phyloP scores from a whole-genome alignment of 2,797 vertebrate species.

The Premnoplex brunnescens region DNA sequence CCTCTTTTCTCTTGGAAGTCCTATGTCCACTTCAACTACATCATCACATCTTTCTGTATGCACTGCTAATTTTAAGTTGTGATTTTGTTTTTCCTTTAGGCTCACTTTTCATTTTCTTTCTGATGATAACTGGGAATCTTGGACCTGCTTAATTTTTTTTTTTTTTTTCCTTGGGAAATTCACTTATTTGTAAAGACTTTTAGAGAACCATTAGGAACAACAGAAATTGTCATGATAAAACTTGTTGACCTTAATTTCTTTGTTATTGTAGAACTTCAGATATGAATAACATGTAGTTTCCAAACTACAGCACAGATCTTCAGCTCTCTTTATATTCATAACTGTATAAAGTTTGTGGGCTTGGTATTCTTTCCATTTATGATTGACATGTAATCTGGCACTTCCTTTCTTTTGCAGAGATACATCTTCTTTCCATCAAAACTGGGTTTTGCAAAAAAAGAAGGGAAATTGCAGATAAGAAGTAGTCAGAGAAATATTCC shows the following conservation, averaged over 20 bases:
- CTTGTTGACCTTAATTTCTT: neutral
- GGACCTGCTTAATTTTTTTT: neutral
- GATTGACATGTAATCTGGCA: neutral
- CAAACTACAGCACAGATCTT: neutral
- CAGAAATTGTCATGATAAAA: neutral
- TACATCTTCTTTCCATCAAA: neutral
- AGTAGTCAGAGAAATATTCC: neutral
- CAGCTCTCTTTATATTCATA: neutral
- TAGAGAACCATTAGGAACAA: neutral
- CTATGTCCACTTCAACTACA: neutral
- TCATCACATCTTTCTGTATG: neutral
- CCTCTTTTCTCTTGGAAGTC: neutral
- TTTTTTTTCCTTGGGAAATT: neutral
- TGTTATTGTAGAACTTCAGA: neutral
- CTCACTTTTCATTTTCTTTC: neutral
- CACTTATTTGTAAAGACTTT: neutral
- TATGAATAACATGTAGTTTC: neutral
- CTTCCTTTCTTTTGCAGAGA: neutral
- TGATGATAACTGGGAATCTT: neutral
- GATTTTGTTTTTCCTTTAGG: neutral
- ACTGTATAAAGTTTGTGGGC: neutral
- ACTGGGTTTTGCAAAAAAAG: neutral
- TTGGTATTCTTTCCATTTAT: neutral
- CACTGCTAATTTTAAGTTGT: neutral
- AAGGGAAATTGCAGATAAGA: neutral